Evolutionary conservation across 2,113 vertebrate species (phyloP), one percentile per base, ranked within the genome.

Genomic region (Pseudorhombus dupliciocellatus): DNA sequence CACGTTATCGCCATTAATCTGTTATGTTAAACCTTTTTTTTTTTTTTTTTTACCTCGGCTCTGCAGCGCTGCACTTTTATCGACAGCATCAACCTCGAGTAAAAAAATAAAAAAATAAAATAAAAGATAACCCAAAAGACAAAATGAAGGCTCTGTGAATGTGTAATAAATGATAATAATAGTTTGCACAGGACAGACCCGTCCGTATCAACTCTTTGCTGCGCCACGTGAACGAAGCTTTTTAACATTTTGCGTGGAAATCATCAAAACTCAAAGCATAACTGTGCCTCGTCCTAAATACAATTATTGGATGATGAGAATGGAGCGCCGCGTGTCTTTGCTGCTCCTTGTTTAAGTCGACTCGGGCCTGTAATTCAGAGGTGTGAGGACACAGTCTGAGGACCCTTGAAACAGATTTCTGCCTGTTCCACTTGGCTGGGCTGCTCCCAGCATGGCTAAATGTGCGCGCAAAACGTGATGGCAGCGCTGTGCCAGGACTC

Each of bases 371-470:
- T 60, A 11, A 67, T 48, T 53, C 69, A 60, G 28, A 55, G 53
- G 73, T 68, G 7, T 64, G 59, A 73, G 22, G 46, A 74, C 62
- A 60, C 73, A 66, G 25, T 73, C 68, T 83, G 79, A 81, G 75
- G 78, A 83, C 79, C 80, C 84, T 73, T 77, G 79, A 85, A 89
- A 81, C 88, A 86, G 90, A 84, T 84, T 90, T 88, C 37, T 77
- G 83, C 76, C 77, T 84, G 6, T 85, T 92, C 87, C 91, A 86
- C 91, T 90, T 87, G 86, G 89, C 91, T 88, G 76, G 68, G 66
- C 75, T 65, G 83, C 83, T 75, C 92, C 21, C 91, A 92, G 93
- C 91, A 72, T 87, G 92, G 81, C 87, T 93, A 93, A 94, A 92
- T 81, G 89, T 91, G 90, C 79, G 82, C 88, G 88, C 89, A 91